Evolutionary conservation across 2,888 invertebrate genomes (phyloP).

Genomic region (Sicus ferrugineus): DNA sequence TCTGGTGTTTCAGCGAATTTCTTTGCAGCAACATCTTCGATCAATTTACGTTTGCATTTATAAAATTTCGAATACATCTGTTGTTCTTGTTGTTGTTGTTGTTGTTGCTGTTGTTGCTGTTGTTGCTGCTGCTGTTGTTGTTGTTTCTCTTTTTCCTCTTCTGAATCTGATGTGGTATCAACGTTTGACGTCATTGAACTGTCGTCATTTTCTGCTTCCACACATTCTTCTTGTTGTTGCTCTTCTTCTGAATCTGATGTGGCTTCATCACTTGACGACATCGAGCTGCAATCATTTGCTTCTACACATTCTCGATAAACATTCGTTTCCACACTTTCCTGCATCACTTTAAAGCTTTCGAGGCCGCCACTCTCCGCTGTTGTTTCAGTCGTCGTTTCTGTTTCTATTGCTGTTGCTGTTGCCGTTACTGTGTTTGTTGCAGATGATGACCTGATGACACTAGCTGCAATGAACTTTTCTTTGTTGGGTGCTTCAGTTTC

Average conservation of each 20-base stretch:
- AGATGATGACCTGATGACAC: neutral
- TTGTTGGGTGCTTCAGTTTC: conserved; percentile 34
- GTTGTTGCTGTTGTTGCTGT: neutral
- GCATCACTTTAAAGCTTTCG: too few relatives aligned
- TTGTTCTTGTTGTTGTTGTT: conserved; percentile 22
- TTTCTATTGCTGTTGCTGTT: conserved; percentile 6
- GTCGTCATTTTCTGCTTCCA: too few relatives aligned
- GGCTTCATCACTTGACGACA: too few relatives aligned
- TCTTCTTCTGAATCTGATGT: too few relatives aligned
- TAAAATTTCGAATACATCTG: conserved; percentile 49
- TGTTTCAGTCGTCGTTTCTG: too few relatives aligned
- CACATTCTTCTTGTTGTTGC: too few relatives aligned
- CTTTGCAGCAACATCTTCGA: conserved; percentile 38
- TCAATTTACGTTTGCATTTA: conserved; percentile 52
- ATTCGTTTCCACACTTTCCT: too few relatives aligned
- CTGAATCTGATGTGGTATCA: too few relatives aligned
- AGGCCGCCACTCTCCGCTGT: neutral
- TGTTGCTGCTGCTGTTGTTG: neutral
- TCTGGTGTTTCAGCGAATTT: conserved; percentile 15
- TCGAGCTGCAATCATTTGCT: too few relatives aligned
- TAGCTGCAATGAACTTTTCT: neutral
- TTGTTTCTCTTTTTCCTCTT: too few relatives aligned
- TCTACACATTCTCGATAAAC: too few relatives aligned
- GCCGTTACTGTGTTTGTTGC: neutral
- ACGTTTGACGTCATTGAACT: too few relatives aligned